Percentiles rank a stretch among this genome's conserved stretches.
phyloP scores from a whole-genome alignment of 2,797 vertebrate species.

The Eulemur rubriventer region DNA sequence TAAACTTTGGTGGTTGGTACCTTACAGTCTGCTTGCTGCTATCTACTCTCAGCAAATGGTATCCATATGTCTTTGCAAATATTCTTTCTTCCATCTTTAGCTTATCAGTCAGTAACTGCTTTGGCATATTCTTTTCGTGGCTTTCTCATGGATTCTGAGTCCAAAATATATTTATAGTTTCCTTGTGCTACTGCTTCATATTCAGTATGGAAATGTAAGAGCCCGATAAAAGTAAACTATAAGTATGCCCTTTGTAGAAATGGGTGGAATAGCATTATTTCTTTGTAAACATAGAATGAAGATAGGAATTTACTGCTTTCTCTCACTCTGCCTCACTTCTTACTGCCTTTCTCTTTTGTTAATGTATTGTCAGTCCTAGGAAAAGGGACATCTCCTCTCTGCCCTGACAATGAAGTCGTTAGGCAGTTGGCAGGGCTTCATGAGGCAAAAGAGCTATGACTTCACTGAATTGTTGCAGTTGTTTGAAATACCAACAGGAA shows the following conservation, averaged over 20 bases:
- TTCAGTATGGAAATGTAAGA: neutral
- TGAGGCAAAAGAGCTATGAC: neutral
- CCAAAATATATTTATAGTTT: conserved; percentile 3
- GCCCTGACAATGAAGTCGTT: neutral
- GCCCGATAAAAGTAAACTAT: neutral
- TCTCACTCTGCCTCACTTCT: neutral
- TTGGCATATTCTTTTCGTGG: neutral
- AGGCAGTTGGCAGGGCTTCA: neutral
- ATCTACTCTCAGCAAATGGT: conserved; percentile 38
- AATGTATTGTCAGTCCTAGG: neutral
- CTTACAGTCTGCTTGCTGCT: conserved; percentile 12
- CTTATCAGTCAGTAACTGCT: conserved; percentile 7
- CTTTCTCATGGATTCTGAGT: conserved; percentile 22
- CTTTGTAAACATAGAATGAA: neutral
- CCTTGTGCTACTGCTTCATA: neutral
- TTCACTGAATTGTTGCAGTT: neutral
- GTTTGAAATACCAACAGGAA: neutral
- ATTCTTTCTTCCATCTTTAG: neutral
- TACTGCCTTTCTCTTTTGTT: neutral
- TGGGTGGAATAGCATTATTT: neutral
- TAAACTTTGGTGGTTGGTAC: conserved; percentile 5
- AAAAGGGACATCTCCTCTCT: neutral
- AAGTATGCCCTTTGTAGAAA: conserved; percentile 1
- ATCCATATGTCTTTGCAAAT: neutral
- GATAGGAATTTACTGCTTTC: neutral